A percentile compares a stretch with the other conserved stretches of the same genome.
Evolutionary conservation across 2,113 vertebrate genomes (phyloP).

Genomic region (Peromyscus leucopus): DNA sequence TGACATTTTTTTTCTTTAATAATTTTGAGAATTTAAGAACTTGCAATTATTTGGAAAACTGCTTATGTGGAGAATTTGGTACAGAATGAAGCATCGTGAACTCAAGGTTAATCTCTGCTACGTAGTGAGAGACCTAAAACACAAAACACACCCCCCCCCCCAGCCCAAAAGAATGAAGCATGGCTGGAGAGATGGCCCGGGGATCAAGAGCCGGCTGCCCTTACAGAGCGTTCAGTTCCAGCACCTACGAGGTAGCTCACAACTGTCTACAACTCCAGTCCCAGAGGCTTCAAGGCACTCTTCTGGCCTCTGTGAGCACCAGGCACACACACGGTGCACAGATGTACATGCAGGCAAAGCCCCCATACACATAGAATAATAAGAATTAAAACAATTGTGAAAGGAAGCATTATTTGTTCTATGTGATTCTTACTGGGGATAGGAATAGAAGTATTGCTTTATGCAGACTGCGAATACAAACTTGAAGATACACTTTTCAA

Average conservation of each 20-base stretch:
- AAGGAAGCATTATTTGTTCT: slow-evolving; percentile 39
- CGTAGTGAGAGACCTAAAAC: background rate
- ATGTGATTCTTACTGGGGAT: background rate
- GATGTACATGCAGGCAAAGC: background rate
- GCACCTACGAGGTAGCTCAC: background rate
- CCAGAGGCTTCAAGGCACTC: background rate
- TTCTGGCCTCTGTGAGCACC: no score
- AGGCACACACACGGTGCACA: background rate
- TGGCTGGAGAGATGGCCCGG: background rate
- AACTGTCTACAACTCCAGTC: no score
- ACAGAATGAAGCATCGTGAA: background rate
- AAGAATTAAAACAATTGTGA: background rate
- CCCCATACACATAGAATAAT: background rate
- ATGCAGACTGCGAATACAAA: background rate
- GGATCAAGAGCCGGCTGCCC: background rate
- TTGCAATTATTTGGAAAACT: slow-evolving; percentile 22
- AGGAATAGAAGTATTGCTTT: background rate
- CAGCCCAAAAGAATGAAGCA: background rate
- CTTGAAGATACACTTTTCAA: slow-evolving; percentile 7
- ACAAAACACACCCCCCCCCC: background rate
- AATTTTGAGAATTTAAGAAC: background rate
- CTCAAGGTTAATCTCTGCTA: background rate
- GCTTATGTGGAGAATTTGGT: background rate
- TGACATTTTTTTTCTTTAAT: background rate
- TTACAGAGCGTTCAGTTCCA: background rate